Evolutionary conservation across 2,113 vertebrate species (phyloP).

Genomic region (Ophiodon elongatus): DNA sequence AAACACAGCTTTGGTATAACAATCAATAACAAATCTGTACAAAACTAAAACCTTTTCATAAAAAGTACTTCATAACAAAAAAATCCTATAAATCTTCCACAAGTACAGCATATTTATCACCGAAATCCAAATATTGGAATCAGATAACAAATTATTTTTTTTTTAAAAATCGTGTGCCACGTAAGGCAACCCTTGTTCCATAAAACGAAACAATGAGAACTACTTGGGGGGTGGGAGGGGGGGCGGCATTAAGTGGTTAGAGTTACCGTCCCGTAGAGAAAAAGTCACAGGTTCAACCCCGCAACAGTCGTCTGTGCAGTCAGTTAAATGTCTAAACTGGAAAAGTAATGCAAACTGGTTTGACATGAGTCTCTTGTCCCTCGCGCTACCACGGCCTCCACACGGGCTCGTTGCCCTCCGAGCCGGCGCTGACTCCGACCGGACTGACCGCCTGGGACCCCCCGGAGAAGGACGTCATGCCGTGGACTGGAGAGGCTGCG

Average conservation of each 20-base stretch:
- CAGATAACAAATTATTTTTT: slow-evolving; percentile 79
- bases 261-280: slow-evolving; percentile 50
- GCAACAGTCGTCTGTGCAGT: slow-evolving; percentile 50
- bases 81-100: slow-evolving; percentile 81
- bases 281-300: slow-evolving; percentile 51
- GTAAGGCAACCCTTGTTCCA: slow-evolving; percentile 80
- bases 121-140: slow-evolving; percentile 89
- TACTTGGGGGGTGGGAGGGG: too few species aligned
- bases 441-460: slow-evolving; percentile 87
- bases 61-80: slow-evolving; percentile 84
- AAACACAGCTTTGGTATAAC: slow-evolving; percentile 93
- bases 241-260: slow-evolving; percentile 58
- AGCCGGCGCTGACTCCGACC: slow-evolving; percentile 79
- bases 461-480: slow-evolving; percentile 89
- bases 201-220: slow-evolving; percentile 89
- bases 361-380: slow-evolving; percentile 33
- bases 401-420: slow-evolving; percentile 88
- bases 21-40: slow-evolving; percentile 88
- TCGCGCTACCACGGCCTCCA: slow-evolving; percentile 92
- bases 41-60: slow-evolving; percentile 89
- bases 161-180: slow-evolving; percentile 60
- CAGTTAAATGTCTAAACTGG: slow-evolving; percentile 51
- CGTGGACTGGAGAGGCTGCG: slow-evolving; percentile 88
- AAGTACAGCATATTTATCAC: slow-evolving; percentile 85
- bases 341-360: slow-evolving; percentile 52